Evolutionary conservation across 2,888 invertebrate species (phyloP), one percentile per base, ranked within the genome.

Genomic region (Ditylenchus weischeri): DNA sequence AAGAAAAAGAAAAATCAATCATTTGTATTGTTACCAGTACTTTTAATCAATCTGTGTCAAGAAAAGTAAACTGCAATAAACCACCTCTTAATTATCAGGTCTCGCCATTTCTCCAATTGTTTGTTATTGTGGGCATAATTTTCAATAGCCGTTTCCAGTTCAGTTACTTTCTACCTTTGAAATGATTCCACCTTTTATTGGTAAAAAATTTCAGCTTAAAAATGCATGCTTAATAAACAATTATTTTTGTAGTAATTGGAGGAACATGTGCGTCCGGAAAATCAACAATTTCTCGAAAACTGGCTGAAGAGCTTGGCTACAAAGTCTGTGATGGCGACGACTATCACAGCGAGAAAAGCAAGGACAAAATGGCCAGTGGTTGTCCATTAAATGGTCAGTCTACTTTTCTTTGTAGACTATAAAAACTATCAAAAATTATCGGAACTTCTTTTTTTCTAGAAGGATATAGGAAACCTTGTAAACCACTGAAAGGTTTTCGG

Each of bases 351-450:
- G 75, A 72, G 47, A 76, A 75, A 60, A 83, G 82, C 67, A 81
- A 80, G 70, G 67, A 65, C n/a, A 84, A 84, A 69, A 84, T 84
- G 84, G 68, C 76, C 21, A 15, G 19, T 8, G 72, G 72, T 18
- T 63, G 54, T n/a, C 58, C 71, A 15, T 50, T 72, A 15, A 64
- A 47, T 7, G 72, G 72, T 72, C 8, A 6, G 43, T 43, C 8
- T 43, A 15, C n/a, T n/a, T n/a, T n/a, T n/a, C n/a, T n/a, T n/a
- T n/a, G n/a, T n/a, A n/a, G n/a, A n/a, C n/a, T n/a, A n/a, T n/a
- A n/a, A n/a, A n/a, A n/a, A n/a, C n/a, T n/a, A n/a, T n/a, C n/a
- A n/a, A n/a, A n/a, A n/a, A n/a, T n/a, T n/a, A n/a, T n/a, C n/a
- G n/a, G n/a, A n/a, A n/a, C n/a, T n/a, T n/a, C n/a, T n/a, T n/a